A percentile compares a stretch with the other conserved stretches of the same genome.
Conservation (phyloP, 2,797 vertebrate species). For the Chelon auratus region DNA sequence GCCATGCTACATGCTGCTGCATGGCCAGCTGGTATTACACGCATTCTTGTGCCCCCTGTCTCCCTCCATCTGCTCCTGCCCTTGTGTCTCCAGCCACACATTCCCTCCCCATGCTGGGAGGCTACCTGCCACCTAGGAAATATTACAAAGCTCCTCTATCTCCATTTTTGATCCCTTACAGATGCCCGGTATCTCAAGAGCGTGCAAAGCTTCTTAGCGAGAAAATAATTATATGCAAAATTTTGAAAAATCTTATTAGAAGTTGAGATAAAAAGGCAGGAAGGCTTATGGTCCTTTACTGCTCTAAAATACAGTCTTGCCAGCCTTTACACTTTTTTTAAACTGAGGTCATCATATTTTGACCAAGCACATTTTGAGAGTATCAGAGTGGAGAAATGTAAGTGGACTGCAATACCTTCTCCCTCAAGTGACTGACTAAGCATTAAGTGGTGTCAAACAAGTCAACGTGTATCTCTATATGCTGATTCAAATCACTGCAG, state of each 20-base stretch:
- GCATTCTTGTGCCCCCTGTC: constrained; percentile 38
- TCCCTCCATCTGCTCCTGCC: constrained; percentile 56
- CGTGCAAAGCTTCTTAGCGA: constrained; percentile 2
- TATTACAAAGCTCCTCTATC: constrained; percentile 22
- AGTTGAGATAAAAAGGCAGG: constrained; percentile 17
- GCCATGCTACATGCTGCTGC: neutral
- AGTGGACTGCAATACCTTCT: neutral
- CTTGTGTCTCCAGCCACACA: constrained; percentile 40
- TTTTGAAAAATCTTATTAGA: neutral
- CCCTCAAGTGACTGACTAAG: constrained; percentile 7
- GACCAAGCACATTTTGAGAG: neutral
- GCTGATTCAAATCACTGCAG: constrained; percentile 19
- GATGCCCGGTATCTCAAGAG: constrained; percentile 19
- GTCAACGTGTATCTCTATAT: constrained; percentile 10
- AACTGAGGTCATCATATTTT: constrained; percentile 5
- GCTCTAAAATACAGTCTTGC: constrained; percentile 16
- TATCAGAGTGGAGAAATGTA: neutral
- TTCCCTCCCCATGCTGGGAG: constrained; percentile 21
- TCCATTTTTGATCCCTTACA: constrained; percentile 19
- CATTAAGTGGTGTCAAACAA: constrained; percentile 10
- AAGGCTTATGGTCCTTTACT: neutral
- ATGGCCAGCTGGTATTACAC: constrained; percentile 48
- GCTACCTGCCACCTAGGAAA: constrained; percentile 35
- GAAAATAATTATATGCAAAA: constrained; percentile 11
- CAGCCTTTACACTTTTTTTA: constrained; percentile 4